A percentile compares a stretch with the other conserved stretches of the same genome.
Conservation (phyloP, 2,797 vertebrate genomes). For the Enteromius anoplus region DNA sequence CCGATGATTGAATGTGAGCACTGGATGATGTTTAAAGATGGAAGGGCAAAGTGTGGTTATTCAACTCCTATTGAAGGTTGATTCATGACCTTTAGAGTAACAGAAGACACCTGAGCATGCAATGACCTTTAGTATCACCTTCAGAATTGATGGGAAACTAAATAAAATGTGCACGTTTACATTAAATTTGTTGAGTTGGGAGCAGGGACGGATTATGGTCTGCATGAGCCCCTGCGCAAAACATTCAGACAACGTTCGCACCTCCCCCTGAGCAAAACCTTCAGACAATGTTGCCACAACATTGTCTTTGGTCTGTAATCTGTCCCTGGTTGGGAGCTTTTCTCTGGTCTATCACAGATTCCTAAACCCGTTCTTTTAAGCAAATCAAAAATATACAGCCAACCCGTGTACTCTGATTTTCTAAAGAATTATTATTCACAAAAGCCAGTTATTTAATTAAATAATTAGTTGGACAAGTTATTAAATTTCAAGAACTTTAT, state of each 20-base stretch:
- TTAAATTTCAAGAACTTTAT: neutral
- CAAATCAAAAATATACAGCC: neutral
- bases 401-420: neutral
- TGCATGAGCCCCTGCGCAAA: too few species aligned
- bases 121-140: neutral
- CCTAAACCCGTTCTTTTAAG: neutral
- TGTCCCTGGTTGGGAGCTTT: too few species aligned
- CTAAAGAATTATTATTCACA: neutral
- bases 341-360: neutral
- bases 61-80: neutral
- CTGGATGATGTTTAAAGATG: neutral
- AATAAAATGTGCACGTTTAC: neutral
- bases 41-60: neutral
- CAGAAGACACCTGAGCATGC: neutral
- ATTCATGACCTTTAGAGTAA: constrained; percentile 6
- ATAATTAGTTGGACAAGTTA: neutral
- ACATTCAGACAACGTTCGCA: too few species aligned
- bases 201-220: too few species aligned
- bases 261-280: too few species aligned
- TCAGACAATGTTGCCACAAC: too few species aligned
- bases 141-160: neutral
- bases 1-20: neutral
- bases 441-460: neutral
- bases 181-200: neutral
- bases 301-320: too few species aligned